Base-by-base conservation (phyloP, 2,888 invertebrate species). In the Belgica antarctica region DNA sequence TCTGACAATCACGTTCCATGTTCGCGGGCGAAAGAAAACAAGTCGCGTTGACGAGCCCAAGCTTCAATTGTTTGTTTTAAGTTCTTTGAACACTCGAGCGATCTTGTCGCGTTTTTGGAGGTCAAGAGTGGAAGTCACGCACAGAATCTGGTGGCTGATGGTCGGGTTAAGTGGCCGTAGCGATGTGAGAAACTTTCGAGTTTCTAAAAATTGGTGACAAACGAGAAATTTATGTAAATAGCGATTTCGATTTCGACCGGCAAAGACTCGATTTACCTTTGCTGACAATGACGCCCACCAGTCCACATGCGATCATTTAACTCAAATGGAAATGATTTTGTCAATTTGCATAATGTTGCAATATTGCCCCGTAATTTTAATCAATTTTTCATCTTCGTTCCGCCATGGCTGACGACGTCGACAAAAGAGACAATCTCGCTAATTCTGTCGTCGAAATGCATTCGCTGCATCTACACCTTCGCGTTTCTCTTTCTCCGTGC, bases 391-490 rank as follows among this genome's bases (percentile, higher is more conserved):
- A 22, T 52, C 5, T 52, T 52, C 52, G 52, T n/a, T n/a, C n/a
- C n/a, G n/a, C 34, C 34, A 8, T 31, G 12, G 19, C 52, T 52
- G 52, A 52, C 15, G 46, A 46, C 22, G 52, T 52, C 22, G 52
- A 22, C 19, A 52, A n/a, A 19, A 17, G 52, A 41, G 41, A 41
- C n/a, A n/a, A n/a, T n/a, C n/a, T n/a, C n/a, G n/a, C n/a, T n/a
- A n/a, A n/a, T n/a, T 41, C n/a, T 41, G 41, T 41, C 52, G 52
- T 22, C 52, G 52, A 52, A 52, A 17, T 52, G 52, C 52, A 52
- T 52, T 52, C n/a, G n/a, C n/a, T n/a, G n/a, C n/a, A n/a, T n/a
- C n/a, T 52, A 52, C 52, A 52, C 52, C 52, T 52, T 52, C 52
- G 52, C 46, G 17, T 52, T 52, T 3, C 41, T n/a, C 15, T 41